Evolutionary conservation across 2,888 invertebrate genomes (phyloP).

Genomic region (Heteromurus nitidus): DNA sequence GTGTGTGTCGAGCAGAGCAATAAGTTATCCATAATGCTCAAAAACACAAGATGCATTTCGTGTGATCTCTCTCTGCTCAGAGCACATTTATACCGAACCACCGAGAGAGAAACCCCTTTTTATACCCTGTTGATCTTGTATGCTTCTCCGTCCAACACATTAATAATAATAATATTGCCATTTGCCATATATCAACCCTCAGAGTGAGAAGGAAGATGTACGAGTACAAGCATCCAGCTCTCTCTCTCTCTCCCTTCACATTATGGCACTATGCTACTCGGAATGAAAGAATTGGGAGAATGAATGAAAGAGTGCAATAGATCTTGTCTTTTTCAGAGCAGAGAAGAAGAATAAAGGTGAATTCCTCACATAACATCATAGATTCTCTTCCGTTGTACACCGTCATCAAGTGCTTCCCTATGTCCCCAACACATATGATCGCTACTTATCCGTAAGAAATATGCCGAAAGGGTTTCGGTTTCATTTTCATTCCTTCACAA

Average conservation of each 20-base stretch:
- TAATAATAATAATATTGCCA: conserved; percentile 55
- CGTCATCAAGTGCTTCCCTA: background rate
- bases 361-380: conserved; percentile 14
- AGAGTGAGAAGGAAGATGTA: no score
- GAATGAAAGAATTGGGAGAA: conserved; percentile 25
- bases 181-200: conserved; percentile 42
- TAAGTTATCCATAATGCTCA: background rate
- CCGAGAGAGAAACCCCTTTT: background rate
- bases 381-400: conserved; percentile 1
- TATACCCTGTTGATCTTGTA: background rate
- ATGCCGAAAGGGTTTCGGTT: conserved; percentile 1
- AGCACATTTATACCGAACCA: background rate
- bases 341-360: conserved; percentile 23
- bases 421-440: no score
- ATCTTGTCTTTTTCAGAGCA: conserved; percentile 32
- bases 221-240: no score
- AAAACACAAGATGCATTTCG: no score
- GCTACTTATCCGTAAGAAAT: conserved; percentile 31
- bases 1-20: no score
- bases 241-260: conserved; percentile 1
- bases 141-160: conserved; percentile 19
- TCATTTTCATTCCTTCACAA: background rate
- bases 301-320: conserved; percentile 44
- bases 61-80: no score
- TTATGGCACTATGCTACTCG: background rate